Evolutionary conservation across 2,113 vertebrate species (phyloP).

Genomic region (Mus pahari): DNA sequence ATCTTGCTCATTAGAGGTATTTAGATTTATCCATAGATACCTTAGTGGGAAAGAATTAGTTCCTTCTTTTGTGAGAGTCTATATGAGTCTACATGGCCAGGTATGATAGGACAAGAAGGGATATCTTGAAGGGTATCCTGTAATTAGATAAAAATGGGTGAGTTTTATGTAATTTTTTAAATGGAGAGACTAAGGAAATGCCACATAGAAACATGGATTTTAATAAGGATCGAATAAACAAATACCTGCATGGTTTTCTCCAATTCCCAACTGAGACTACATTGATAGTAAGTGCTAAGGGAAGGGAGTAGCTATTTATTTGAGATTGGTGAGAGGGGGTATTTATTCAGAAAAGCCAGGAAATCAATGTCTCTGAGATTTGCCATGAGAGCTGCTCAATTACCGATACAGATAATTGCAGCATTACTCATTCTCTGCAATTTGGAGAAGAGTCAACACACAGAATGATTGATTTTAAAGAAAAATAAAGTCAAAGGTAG

Average conservation of each 20-base stretch:
- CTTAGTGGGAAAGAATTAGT: not conserved
- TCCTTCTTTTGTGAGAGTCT: not conserved
- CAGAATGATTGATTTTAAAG: conserved; percentile 47
- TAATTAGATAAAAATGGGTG: not conserved
- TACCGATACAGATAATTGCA: conserved; percentile 63
- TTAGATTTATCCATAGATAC: not conserved
- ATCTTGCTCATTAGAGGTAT: not conserved
- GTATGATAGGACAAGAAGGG: not conserved
- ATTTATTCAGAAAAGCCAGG: conserved; percentile 57
- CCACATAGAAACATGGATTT: not conserved
- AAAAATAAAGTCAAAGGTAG: conserved; percentile 46
- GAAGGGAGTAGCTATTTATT: conserved; percentile 10
- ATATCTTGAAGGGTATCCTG: not conserved
- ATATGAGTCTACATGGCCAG: not conserved
- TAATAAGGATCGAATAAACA: not conserved
- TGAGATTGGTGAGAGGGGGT: not conserved
- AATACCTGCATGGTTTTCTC: not conserved
- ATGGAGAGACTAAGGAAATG: not conserved
- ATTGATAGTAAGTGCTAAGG: conserved; percentile 27
- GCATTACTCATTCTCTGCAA: conserved; percentile 60
- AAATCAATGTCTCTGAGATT: conserved; percentile 45
- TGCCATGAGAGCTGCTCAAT: conserved; percentile 38
- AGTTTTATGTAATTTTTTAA: not conserved
- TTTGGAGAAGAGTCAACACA: conserved; percentile 46
- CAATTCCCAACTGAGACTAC: not conserved